phyloP scores from a whole-genome alignment of 1,140 invertebrate genomes.

The Hypsibius dujardini region DNA sequence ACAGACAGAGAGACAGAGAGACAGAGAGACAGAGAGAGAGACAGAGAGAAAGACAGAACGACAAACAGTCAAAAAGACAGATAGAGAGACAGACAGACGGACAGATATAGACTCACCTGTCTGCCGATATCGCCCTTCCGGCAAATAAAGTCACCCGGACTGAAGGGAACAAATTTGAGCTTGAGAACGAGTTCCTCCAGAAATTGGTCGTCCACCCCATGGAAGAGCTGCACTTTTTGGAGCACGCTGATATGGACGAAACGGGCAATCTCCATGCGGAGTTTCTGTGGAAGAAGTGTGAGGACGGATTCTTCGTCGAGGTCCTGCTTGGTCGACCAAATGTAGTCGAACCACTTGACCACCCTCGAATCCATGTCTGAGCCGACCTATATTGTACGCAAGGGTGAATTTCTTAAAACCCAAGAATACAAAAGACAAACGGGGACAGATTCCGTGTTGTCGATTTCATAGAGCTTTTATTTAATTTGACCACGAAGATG shows the following conservation, averaged over 20 bases:
- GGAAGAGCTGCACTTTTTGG: constrained; percentile 2
- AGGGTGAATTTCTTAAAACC: background rate
- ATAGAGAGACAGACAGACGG: no score
- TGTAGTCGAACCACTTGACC: constrained; percentile 6
- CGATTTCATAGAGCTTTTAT: no score
- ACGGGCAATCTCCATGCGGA: constrained; percentile 4
- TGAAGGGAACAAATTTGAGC: constrained; percentile 45
- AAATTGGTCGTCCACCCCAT: background rate
- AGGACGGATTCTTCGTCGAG: constrained; percentile 13
- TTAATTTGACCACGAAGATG: no score
- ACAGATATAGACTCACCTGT: no score
- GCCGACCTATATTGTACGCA: background rate
- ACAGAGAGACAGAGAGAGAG: no score
- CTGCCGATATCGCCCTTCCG: constrained; percentile 67
- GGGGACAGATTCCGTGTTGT: no score
- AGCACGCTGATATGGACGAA: constrained; percentile 9
- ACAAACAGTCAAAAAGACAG: no score
- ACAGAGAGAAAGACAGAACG: no score
- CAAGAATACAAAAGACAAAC: no score
- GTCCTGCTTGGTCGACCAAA: constrained; percentile 16
- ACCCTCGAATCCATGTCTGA: background rate
- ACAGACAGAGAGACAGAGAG: no score
- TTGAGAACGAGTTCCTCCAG: constrained; percentile 14
- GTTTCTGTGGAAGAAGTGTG: background rate
- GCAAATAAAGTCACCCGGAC: constrained; percentile 85